Percentiles rank a stretch among this genome's conserved stretches.
Evolutionary conservation across 1,140 invertebrate genomes (phyloP).

Genomic region (Drosophila gunungcola): DNA sequence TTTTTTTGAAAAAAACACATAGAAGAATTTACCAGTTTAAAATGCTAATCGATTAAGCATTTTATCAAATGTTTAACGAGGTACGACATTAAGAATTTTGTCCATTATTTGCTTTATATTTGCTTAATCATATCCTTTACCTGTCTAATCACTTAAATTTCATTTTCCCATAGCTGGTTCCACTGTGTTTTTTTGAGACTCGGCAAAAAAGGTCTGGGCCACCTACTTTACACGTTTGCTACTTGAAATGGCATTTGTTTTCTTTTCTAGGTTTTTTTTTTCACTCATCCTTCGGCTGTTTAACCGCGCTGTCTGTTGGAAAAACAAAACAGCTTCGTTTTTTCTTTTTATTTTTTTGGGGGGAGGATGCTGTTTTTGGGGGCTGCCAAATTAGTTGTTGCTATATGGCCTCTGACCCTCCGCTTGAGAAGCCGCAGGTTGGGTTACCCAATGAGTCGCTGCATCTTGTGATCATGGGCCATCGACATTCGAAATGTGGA

Average conservation of each 20-base stretch:
- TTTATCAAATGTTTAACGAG: too few relatives aligned
- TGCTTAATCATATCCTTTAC: too few relatives aligned
- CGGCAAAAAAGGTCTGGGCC: constrained; percentile 75
- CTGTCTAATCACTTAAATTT: too few relatives aligned
- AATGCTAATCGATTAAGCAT: too few relatives aligned
- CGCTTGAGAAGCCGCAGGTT: constrained; percentile 75
- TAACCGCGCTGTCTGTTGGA: constrained; percentile 49
- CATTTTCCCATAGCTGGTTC: constrained; percentile 4
- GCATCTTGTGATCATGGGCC: constrained; percentile 52
- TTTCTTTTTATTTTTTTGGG: not conserved
- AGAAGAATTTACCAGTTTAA: too few relatives aligned
- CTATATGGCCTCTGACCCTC: constrained; percentile 70
- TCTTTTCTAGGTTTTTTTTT: constrained; percentile 58
- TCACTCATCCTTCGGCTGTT: constrained; percentile 35
- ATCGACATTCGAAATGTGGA: constrained; percentile 69
- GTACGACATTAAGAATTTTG: too few relatives aligned
- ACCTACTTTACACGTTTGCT: constrained; percentile 81
- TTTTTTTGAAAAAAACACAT: too few relatives aligned
- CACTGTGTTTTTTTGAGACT: constrained; percentile 43
- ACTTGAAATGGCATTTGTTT: constrained; percentile 82
- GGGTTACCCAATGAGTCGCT: constrained; percentile 64
- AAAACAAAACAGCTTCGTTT: constrained; percentile 59
- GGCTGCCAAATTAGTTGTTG: constrained; percentile 75
- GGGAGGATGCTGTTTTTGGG: constrained; percentile 13
- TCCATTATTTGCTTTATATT: too few relatives aligned